These are phyloP conservation scores for Rhabdomys pumilio DNA, from an alignment of 2,797 vertebrate genomes.

Conservation along the genomic window DNA sequence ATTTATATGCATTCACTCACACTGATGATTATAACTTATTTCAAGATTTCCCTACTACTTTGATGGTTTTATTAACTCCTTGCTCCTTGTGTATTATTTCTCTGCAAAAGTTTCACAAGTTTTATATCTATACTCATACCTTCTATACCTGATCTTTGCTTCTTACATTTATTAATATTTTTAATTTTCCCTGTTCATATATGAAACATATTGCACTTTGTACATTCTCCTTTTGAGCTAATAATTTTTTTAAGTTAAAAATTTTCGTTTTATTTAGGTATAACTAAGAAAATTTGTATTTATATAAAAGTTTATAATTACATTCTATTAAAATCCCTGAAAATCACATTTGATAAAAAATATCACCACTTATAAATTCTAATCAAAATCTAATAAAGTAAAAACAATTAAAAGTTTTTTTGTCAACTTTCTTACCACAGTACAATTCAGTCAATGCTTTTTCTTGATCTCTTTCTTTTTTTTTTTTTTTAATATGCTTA, in stretches of 20 bases:
- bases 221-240: not conserved
- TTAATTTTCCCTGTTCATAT: not conserved
- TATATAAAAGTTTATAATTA: not conserved
- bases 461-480: not conserved
- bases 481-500: no score
- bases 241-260: conserved; percentile 14
- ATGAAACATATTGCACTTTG: not conserved
- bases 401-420: not conserved
- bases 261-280: not conserved
- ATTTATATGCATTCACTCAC: not conserved
- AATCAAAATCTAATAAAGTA: not conserved
- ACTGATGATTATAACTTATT: not conserved
- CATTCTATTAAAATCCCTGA: not conserved
- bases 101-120: not conserved
- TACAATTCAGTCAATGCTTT: not conserved
- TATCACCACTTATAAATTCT: not conserved
- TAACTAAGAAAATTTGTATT: not conserved
- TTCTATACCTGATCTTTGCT: not conserved
- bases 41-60: not conserved
- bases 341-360: not conserved
- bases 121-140: not conserved
- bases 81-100: not conserved
- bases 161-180: not conserved
- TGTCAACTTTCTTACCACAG: not conserved
- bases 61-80: not conserved